Percentiles rank a stretch among this genome's conserved stretches.
Evolutionary conservation across 2,797 vertebrate species (phyloP).

Genomic region (Gadopsis bispinosus): DNA sequence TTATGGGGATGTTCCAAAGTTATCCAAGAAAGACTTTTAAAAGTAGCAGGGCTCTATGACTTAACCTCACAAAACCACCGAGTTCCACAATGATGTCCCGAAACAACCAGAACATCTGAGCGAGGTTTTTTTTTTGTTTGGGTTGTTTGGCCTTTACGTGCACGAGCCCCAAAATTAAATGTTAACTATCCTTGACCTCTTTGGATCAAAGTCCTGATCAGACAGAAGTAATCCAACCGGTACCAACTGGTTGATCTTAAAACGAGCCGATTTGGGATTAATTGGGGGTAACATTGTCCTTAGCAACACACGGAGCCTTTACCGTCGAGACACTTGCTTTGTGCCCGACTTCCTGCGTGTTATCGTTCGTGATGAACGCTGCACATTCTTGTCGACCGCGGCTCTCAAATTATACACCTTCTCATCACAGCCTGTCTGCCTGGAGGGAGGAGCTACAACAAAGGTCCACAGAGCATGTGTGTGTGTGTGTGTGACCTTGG

Average conservation of each 20-base stretch:
- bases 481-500: slow-evolving; percentile 55
- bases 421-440: slow-evolving; percentile 43
- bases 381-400: slow-evolving; percentile 44
- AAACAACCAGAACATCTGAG: background rate
- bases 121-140: background rate
- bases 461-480: slow-evolving; percentile 29
- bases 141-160: too few species aligned
- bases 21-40: background rate
- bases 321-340: slow-evolving; percentile 11
- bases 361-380: slow-evolving; percentile 46
- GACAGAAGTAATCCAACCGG: background rate
- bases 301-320: background rate
- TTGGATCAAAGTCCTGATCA: background rate
- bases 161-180: background rate
- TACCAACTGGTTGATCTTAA: background rate
- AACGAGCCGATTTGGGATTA: background rate
- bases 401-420: slow-evolving; percentile 58
- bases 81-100: background rate
- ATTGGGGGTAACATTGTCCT: background rate
- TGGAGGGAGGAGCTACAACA: slow-evolving; percentile 37
- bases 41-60: background rate
- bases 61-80: background rate
- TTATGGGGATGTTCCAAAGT: background rate
- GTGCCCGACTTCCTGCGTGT: slow-evolving; percentile 27
- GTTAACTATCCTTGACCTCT: background rate